Conservation (phyloP, 1,140 invertebrate genomes). For the Grapholita molesta region DNA sequence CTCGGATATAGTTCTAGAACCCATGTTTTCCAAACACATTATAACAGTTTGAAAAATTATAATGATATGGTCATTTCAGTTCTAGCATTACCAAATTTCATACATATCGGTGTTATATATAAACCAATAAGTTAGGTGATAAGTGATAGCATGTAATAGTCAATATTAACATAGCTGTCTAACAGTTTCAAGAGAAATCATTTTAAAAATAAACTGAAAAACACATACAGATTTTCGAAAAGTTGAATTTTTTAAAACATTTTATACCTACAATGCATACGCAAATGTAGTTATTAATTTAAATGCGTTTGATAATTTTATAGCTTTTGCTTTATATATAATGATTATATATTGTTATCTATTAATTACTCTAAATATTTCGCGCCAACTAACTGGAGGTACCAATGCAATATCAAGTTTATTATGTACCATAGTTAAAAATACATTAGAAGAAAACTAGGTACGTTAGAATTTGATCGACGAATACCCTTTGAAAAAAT, state of each 20-base stretch:
- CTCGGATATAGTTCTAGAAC: slow-evolving; percentile 34
- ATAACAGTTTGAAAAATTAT: slow-evolving; percentile 26
- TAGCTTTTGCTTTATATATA: slow-evolving; percentile 19
- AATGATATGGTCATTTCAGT: slow-evolving; percentile 30
- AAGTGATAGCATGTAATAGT: slow-evolving; percentile 69
- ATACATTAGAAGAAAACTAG: neutral
- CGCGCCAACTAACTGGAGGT: neutral
- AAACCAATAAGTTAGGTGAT: slow-evolving; percentile 52
- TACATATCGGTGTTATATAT: slow-evolving; percentile 76
- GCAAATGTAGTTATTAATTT: neutral
- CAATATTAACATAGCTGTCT: slow-evolving; percentile 72
- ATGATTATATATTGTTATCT: slow-evolving; percentile 24
- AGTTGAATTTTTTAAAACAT: slow-evolving; percentile 7
- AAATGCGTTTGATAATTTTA: neutral
- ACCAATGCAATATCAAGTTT: neutral
- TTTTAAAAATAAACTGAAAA: slow-evolving; percentile 24
- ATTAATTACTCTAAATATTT: slow-evolving; percentile 18
- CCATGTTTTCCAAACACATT: slow-evolving; percentile 27
- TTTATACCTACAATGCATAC: neutral
- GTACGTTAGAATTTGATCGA: no score
- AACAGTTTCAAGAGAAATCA: slow-evolving; percentile 49
- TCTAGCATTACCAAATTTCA: slow-evolving; percentile 66
- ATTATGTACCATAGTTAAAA: neutral
- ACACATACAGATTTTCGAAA: neutral
- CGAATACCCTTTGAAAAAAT: no score